These are phyloP conservation scores for Nephrotoma guestfalica DNA, from an alignment of 2,888 invertebrate genomes.

Conservation along the genomic window DNA sequence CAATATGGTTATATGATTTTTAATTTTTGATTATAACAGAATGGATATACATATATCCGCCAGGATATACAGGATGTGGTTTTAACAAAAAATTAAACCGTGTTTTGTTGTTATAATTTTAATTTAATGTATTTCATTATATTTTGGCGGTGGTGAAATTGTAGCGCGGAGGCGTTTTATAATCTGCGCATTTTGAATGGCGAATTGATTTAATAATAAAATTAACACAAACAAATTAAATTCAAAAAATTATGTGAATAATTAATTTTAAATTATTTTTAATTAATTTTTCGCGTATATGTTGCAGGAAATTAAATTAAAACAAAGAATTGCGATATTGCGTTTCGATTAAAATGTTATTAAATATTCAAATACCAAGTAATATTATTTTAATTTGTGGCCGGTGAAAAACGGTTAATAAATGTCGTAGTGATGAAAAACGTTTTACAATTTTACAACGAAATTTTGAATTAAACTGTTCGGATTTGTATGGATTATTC, in stretches of 20 bases:
- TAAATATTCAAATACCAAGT: background rate
- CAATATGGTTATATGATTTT: background rate
- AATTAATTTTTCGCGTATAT: background rate
- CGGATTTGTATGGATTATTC: no score
- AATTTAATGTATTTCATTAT: background rate
- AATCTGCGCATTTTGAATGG: background rate
- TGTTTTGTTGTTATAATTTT: background rate
- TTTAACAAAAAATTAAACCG: background rate
- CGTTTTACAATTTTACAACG: no score
- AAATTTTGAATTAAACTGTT: no score
- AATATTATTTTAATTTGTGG: background rate
- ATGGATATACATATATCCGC: background rate
- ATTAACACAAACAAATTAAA: background rate
- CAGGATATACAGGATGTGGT: background rate
- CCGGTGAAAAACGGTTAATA: no score
- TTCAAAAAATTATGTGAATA: background rate
- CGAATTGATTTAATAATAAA: background rate
- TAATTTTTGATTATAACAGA: background rate
- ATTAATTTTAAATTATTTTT: background rate
- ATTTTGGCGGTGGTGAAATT: background rate
- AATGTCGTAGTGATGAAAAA: no score
- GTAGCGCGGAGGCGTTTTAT: background rate
- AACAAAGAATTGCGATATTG: background rate
- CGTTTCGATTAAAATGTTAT: background rate
- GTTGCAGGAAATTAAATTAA: background rate